Evolutionary conservation across 1,140 invertebrate genomes (phyloP).

Genomic region (Bombus difficillimus): DNA sequence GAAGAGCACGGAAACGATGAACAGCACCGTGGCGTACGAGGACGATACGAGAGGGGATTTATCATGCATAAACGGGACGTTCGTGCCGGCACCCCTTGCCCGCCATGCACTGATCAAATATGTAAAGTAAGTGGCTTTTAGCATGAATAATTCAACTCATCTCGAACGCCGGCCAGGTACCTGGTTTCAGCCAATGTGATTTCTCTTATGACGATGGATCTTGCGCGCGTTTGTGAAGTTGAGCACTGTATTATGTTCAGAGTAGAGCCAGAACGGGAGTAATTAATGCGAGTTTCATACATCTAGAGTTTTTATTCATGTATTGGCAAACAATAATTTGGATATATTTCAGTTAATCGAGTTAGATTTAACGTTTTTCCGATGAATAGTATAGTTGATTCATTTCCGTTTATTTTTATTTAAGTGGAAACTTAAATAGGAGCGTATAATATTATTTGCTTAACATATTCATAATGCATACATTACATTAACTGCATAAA

Average conservation of each 20-base stretch:
- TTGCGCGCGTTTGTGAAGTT: neutral
- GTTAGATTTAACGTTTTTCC: neutral
- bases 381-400: neutral
- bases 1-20: slow-evolving; percentile 2
- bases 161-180: neutral
- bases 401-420: neutral
- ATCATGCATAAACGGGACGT: slow-evolving; percentile 81
- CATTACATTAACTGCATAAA: no score
- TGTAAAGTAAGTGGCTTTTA: slow-evolving; percentile 78
- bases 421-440: neutral
- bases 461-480: neutral
- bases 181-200: slow-evolving; percentile 4
- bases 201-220: slow-evolving; percentile 25
- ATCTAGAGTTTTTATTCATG: neutral
- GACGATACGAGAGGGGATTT: slow-evolving; percentile 74
- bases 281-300: neutral
- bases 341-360: neutral
- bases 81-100: slow-evolving; percentile 78
- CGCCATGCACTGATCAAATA: slow-evolving; percentile 81
- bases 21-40: slow-evolving; percentile 7
- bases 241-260: neutral
- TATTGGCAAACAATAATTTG: neutral
- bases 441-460: neutral
- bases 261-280: neutral
- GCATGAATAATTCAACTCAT: slow-evolving; percentile 68